These are phyloP conservation scores for Pelecanoides urinatrix DNA, from an alignment of 2,113 vertebrate species.

Conservation along the genomic window DNA sequence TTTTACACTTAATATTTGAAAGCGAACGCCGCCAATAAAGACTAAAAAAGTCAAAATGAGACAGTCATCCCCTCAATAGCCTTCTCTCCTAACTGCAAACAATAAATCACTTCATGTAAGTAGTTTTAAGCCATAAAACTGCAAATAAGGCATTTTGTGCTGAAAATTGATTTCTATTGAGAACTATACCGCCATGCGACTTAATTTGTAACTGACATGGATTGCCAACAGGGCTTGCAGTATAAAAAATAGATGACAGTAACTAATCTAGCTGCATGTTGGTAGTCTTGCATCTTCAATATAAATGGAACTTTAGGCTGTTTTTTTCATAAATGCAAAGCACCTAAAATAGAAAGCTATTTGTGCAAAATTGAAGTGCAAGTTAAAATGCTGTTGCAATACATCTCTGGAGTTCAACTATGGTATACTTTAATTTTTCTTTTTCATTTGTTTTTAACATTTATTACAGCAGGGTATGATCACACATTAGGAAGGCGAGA, in stretches of 20 bases:
- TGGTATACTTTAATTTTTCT: not conserved
- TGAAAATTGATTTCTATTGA: conserved; percentile 48
- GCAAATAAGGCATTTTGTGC: conserved; percentile 57
- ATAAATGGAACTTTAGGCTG: not conserved
- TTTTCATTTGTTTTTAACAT: conserved; percentile 10
- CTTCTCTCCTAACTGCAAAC: not conserved
- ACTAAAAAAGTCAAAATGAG: not conserved
- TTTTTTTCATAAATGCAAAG: not conserved
- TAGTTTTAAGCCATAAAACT: conserved; percentile 53
- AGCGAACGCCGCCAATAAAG: not conserved
- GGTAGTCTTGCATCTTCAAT: not conserved
- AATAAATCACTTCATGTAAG: conserved; percentile 23
- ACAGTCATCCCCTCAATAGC: not conserved
- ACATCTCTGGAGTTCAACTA: not conserved
- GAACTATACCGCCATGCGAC: conserved; percentile 12
- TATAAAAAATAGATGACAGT: not conserved
- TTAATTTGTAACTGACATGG: conserved; percentile 29
- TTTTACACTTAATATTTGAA: not conserved
- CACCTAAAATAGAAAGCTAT: conserved; percentile 25
- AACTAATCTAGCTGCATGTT: not conserved
- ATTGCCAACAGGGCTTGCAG: not conserved
- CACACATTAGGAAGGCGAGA: not conserved
- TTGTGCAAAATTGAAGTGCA: not conserved
- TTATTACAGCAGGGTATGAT: not conserved
- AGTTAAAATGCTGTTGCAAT: not conserved